Evolutionary conservation across 2,113 vertebrate genomes (phyloP), one percentile per base, ranked within the genome.

Genomic region (Alligator sinensis): DNA sequence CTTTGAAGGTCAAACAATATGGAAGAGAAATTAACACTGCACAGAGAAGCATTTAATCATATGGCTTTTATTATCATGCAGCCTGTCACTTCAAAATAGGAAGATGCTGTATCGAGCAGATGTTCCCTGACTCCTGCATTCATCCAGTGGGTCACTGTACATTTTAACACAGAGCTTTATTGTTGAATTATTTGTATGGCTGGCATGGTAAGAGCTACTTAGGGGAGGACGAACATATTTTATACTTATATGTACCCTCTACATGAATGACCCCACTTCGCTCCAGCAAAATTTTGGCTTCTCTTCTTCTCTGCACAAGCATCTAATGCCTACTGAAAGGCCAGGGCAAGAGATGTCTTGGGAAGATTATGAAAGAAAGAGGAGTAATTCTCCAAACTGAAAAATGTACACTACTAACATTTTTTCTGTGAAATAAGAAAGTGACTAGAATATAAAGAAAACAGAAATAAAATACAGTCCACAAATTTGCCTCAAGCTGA

Each of bases 91-190:
- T 95, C 92, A 59, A 63, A 93, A 84, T 93, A 90, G 93, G 89
- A 95, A 22, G 4, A 77, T 64, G n/a, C 5, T 12, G 34, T 22
- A 74, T 6, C 27, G 90, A 96, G 95, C 96, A 97, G 96, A 96
- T 96, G 96, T 96, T 96, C 87, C 96, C 95, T 89, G 96, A 95
- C 94, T 96, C 93, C 93, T 88, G 90, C 77, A 11, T 82, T 86
- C 93, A 93, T 91, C 87, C 94, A 94, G 82, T 86, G 17, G 91
- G 91, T 96, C 96, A 94, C 18, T 74, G 88, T 63, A 54, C 85
- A 62, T 84, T 94, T 62, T 87, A 97, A 96, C 94, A 74, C 70
- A 96, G 96, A 94, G 96, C 90, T 62, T 88, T 93, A 89, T 97
- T 97, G 96, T 97, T 94, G 16, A 4, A 8, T 81, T 12, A 1